These are phyloP conservation scores for Steinernema scapterisci DNA, from an alignment of 2,888 invertebrate species.

Conservation along the genomic window DNA sequence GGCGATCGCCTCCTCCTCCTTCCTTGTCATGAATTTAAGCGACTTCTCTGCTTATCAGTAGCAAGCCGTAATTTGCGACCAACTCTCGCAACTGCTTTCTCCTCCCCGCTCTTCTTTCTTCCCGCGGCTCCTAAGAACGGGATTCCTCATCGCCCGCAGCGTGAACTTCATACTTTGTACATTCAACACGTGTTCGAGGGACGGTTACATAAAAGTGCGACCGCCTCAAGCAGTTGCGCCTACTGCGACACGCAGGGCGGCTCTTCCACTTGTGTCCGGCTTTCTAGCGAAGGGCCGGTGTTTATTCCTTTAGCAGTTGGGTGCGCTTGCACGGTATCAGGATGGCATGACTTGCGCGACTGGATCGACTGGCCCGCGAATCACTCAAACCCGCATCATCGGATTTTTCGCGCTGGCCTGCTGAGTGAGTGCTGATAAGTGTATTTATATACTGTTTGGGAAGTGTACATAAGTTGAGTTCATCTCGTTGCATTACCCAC, in stretches of 20 bases:
- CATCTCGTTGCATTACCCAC: background rate
- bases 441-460: background rate
- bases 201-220: constrained; percentile 32
- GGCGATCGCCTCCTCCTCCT: no score
- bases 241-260: constrained; percentile 3
- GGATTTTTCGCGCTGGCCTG: background rate
- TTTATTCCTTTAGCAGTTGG: background rate
- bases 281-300: background rate
- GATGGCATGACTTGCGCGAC: no score
- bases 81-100: constrained; percentile 6
- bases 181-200: constrained; percentile 31
- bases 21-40: constrained; percentile 2
- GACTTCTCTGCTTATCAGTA: constrained; percentile 8
- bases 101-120: background rate
- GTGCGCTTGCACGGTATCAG: background rate
- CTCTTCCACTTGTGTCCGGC: constrained; percentile 10
- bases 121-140: constrained; percentile 6
- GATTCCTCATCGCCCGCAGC: constrained; percentile 31
- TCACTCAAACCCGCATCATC: background rate
- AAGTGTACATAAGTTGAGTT: background rate
- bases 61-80: constrained; percentile 29
- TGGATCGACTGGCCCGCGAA: no score
- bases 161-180: constrained; percentile 33
- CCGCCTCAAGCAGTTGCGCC: constrained; percentile 32
- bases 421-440: background rate